Evolutionary conservation across 1,140 invertebrate genomes (phyloP), one percentile per base, ranked within the genome.

Genomic region (Stegodyphus dumicola): DNA sequence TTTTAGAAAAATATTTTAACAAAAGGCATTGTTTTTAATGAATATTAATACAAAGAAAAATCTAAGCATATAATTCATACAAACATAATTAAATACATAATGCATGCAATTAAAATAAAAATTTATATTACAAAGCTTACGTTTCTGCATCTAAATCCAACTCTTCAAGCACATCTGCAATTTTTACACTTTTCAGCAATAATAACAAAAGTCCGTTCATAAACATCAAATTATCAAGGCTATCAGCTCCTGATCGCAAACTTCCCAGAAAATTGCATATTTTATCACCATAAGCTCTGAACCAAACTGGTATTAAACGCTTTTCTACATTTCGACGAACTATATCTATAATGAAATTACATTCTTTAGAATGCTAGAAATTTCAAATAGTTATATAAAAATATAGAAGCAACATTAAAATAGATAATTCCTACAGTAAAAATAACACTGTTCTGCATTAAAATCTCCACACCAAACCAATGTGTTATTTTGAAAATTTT

Each of bases 241-340:
- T 69, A 52, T 84, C 74, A 84, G 69, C 56, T 56, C 60, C 74
- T 56, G 53, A 10, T 69, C 52, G 18, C 18, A 84, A 49, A 17
- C 64, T 51, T 64, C 76, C 67, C 6, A 84, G 56, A 49, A 84
- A 76, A 18, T 49, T 69, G 13, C 64, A 11, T 7, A 84, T 17
- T 60, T 84, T 77, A 51, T 84, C 81, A 49, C 64, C 64, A 18
- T 74, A 84, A 11, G 81, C 81, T 10, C 81, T 60, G 15, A 84
- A 84, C 81, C 81, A 84, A 13, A 84, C 66, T 10, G 81, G 81
- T 15, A 84, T 76, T 3, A 84, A 49, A 17, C 60, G 76, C 56
- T 84, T 60, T 49, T 76, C 71, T 56, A 73, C 81, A 76, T 76
- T 84, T 4, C 52, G 64, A 18, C 81, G 81, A 76, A 84, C 65